A percentile compares a stretch with the other conserved stretches of the same genome.
These are phyloP conservation scores for Lasioglossum oenotherae DNA, from an alignment of 2,888 invertebrate genomes.

Conservation along the genomic window DNA sequence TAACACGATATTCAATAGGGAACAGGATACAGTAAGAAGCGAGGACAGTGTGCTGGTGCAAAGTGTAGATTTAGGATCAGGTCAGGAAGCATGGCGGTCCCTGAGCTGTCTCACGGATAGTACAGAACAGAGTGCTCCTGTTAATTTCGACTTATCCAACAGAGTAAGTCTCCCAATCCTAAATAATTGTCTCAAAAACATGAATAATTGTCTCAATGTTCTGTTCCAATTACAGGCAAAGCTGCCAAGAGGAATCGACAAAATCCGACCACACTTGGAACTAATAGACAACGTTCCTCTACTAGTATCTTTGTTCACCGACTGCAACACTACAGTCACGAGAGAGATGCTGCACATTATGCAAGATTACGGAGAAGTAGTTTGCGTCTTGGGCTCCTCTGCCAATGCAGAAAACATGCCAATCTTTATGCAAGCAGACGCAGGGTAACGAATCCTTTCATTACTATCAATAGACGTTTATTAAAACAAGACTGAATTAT, in stretches of 20 bases:
- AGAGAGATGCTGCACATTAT: conserved; percentile 97
- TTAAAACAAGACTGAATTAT: conserved; percentile 4
- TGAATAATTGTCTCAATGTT: background rate
- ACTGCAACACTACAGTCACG: conserved; percentile 96
- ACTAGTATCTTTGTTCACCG: conserved; percentile 98
- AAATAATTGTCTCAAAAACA: background rate
- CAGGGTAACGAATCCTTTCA: conserved; percentile 86
- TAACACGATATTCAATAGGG: conserved; percentile 64
- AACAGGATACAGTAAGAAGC: conserved; percentile 79
- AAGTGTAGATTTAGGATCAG: conserved; percentile 85
- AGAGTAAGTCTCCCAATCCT: conserved; percentile 86
- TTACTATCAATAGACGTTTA: background rate
- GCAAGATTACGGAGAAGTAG: conserved; percentile 98
- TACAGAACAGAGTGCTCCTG: conserved; percentile 95
- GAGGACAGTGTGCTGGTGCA: conserved; percentile 85
- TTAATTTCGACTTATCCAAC: conserved; percentile 97
- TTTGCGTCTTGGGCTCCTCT: conserved; percentile 96
- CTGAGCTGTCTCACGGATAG: conserved; percentile 94
- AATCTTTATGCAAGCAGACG: conserved; percentile 97
- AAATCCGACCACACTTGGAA: conserved; percentile 97
- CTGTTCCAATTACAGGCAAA: conserved; percentile 88
- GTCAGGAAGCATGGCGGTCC: conserved; percentile 91
- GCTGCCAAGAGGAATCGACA: conserved; percentile 97
- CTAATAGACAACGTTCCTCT: conserved; percentile 98
- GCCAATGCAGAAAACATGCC: conserved; percentile 96